These are phyloP conservation scores for Paradisaea rubra DNA, from an alignment of 2,113 vertebrate genomes.

Conservation along the genomic window DNA sequence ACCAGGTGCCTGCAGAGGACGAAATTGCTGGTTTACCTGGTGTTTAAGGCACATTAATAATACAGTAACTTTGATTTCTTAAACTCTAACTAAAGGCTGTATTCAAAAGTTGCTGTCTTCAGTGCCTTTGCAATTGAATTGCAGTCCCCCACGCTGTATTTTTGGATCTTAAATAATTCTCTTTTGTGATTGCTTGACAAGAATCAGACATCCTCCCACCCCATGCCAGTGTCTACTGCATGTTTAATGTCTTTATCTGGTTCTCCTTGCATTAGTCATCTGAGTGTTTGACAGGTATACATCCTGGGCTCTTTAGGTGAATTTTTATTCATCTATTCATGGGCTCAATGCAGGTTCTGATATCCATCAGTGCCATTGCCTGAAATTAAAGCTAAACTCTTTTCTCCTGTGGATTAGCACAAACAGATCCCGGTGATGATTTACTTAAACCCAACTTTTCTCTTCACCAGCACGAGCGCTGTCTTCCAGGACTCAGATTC, in stretches of 20 bases:
- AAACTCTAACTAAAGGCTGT: background rate
- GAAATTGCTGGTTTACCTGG: constrained; percentile 32
- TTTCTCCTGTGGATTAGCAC: background rate
- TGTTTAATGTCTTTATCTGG: background rate
- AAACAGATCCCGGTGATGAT: background rate
- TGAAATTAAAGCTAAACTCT: background rate
- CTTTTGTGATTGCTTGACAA: constrained; percentile 9
- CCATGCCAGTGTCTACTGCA: background rate
- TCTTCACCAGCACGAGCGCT: background rate
- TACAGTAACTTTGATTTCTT: constrained; percentile 31
- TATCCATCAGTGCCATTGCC: background rate
- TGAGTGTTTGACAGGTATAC: background rate
- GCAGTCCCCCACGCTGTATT: background rate
- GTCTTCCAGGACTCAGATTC: background rate
- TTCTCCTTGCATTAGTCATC: background rate
- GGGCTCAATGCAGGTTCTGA: background rate
- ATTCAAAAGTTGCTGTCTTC: background rate
- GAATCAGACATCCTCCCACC: background rate
- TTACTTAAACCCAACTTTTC: background rate
- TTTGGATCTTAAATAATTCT: constrained; percentile 9
- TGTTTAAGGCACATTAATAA: constrained; percentile 45
- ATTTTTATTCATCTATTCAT: constrained; percentile 1
- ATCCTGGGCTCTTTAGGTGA: background rate
- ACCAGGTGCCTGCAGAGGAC: background rate
- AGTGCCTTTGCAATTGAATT: background rate